Evolutionary conservation across 2,888 invertebrate genomes (phyloP), one percentile per base, ranked within the genome.

Genomic region (Aricia artaxerxes): DNA sequence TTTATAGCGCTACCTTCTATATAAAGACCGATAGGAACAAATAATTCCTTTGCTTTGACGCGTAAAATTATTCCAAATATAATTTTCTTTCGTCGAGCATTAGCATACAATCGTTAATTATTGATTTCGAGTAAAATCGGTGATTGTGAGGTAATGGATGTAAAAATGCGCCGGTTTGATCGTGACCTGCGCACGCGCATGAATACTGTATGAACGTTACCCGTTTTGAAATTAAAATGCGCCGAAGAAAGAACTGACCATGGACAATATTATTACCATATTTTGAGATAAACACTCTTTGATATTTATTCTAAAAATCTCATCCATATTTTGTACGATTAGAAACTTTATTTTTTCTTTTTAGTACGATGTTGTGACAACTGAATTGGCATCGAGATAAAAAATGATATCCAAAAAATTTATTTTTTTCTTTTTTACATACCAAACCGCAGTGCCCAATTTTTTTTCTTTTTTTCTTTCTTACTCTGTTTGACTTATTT

Each of bases 151-250:
- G 87, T 88, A 89, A 90, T 89, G 88, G 88, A 88, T 90, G 89
- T 91, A 91, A 92, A 92, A 92, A 92, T 90, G 89, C 89, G 93
- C 92, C 92, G 91, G 90, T 88, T 91, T 93, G 93, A 92, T 92
- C 93, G 91, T 94, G 94, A 93, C 93, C 93, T 87, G 92, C 86
- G 90, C 87, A 82, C 81, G 85, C 89, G 88, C 89, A 92, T 92
- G 92, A 88, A 94, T 93, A 91, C 87, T 91, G 90, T 87, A 93
- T 93, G 90, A 89, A 89, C 85, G 53, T 76, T 76, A 81, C 80
- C 76, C 81, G 83, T 83, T 84, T 84, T 85, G 81, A 84, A 85
- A 83, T 85, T 83, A 83, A 82, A 83, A 84, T 84, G 78, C 79
- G 79, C 77, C 77, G 79, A 69, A 78, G 81, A 82, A 81, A 82